phyloP scores from a whole-genome alignment of 2,113 vertebrate species.

The Lampris incognitus region DNA sequence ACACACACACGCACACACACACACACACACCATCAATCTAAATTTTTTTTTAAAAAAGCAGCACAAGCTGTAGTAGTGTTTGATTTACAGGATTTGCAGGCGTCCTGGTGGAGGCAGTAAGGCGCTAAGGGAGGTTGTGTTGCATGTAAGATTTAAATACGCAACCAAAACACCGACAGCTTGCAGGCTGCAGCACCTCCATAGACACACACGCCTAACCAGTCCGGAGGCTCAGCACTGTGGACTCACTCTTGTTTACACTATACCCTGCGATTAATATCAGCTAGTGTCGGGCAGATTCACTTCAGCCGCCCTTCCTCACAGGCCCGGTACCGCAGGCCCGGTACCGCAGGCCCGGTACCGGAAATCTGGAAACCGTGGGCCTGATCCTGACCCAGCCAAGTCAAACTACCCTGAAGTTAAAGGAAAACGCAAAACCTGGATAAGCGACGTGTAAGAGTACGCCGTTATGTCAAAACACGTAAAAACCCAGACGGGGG shows the following conservation, averaged over 20 bases:
- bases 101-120: neutral
- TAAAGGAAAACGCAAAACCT: no score
- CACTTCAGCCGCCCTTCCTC: neutral
- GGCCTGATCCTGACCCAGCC: no score
- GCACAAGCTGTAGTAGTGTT: conserved; percentile 30
- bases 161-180: conserved; percentile 6
- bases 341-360: no score
- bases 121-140: conserved; percentile 7
- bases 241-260: conserved; percentile 41
- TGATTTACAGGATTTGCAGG: conserved; percentile 65
- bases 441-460: no score
- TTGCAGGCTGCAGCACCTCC: conserved; percentile 43
- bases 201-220: conserved; percentile 78
- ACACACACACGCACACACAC: neutral
- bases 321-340: neutral
- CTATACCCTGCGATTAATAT: conserved; percentile 15
- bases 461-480: neutral
- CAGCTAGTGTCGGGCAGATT: conserved; percentile 24
- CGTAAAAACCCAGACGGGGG: neutral
- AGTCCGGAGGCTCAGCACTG: conserved; percentile 50
- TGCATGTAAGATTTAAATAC: conserved; percentile 46
- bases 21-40: neutral
- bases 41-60: neutral
- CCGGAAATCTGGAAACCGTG: no score
- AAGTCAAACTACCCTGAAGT: no score